A percentile compares a stretch with the other conserved stretches of the same genome.
Evolutionary conservation across 1,140 invertebrate genomes (phyloP).

Genomic region (Propsilocerus akamusi): DNA sequence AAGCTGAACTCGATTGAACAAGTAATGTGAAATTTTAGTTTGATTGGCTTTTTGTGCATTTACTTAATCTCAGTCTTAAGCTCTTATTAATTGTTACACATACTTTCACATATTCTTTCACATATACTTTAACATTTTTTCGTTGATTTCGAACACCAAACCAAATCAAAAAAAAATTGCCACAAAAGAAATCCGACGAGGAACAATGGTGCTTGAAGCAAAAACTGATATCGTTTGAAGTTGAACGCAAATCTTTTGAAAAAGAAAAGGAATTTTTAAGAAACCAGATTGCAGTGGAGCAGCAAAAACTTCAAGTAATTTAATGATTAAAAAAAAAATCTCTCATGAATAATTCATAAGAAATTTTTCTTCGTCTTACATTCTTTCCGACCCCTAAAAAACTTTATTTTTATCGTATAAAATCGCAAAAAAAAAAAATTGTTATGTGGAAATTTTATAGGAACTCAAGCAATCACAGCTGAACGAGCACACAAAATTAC

Average conservation of each 20-base stretch:
- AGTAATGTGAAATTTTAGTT: too few relatives aligned
- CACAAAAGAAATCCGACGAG: slow-evolving; percentile 17
- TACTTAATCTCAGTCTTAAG: too few relatives aligned
- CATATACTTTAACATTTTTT: too few relatives aligned
- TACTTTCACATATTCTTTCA: too few relatives aligned
- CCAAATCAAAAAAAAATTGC: slow-evolving; percentile 20
- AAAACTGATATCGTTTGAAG: slow-evolving; percentile 20
- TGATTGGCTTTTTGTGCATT: too few relatives aligned
- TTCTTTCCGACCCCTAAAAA: background rate
- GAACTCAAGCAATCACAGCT: slow-evolving; percentile 25
- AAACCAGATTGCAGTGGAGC: slow-evolving; percentile 18
- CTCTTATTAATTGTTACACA: too few relatives aligned
- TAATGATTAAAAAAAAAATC: too few relatives aligned
- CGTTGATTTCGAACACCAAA: slow-evolving; percentile 20
- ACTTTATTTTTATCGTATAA: too few relatives aligned
- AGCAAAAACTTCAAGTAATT: slow-evolving; percentile 19
- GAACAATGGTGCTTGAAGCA: slow-evolving; percentile 25
- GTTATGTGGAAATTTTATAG: slow-evolving; percentile 11
- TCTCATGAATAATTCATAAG: background rate
- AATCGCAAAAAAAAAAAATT: background rate
- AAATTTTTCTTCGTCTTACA: background rate
- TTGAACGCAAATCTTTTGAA: slow-evolving; percentile 22
- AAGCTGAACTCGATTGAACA: slow-evolving; percentile 23
- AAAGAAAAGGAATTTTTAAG: slow-evolving; percentile 23
- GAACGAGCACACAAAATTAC: slow-evolving; percentile 23